phyloP scores from a whole-genome alignment of 2,113 vertebrate species.

The Equus quagga region DNA sequence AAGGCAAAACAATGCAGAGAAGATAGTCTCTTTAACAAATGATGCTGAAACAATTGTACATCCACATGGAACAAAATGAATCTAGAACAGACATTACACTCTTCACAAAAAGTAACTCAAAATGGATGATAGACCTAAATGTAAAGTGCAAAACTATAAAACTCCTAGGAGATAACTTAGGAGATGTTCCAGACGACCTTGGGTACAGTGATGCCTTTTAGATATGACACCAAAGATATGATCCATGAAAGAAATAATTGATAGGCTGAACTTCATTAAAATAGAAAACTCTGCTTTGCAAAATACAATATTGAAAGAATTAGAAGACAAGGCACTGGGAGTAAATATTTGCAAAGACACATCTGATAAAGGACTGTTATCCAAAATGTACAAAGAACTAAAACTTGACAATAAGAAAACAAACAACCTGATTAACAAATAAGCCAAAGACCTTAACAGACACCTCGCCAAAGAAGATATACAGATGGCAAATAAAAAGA shows the following conservation, averaged over 20 bases:
- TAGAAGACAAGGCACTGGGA: neutral
- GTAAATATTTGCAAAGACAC: neutral
- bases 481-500: neutral
- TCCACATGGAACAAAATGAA: neutral
- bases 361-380: neutral
- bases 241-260: neutral
- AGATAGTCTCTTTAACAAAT: neutral
- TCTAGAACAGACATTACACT: neutral
- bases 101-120: neutral
- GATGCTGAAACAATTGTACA: neutral
- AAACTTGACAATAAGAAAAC: neutral
- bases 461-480: neutral
- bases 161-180: neutral
- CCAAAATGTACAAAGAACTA: neutral
- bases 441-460: neutral
- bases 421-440: neutral
- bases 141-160: neutral
- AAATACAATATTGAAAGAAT: neutral
- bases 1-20: neutral
- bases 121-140: neutral
- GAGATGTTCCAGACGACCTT: neutral
- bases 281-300: neutral
- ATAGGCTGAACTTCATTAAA: neutral
- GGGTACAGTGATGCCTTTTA: neutral
- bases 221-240: neutral